Conservation (phyloP, 1,140 invertebrate genomes). For the Heliconius himera region DNA sequence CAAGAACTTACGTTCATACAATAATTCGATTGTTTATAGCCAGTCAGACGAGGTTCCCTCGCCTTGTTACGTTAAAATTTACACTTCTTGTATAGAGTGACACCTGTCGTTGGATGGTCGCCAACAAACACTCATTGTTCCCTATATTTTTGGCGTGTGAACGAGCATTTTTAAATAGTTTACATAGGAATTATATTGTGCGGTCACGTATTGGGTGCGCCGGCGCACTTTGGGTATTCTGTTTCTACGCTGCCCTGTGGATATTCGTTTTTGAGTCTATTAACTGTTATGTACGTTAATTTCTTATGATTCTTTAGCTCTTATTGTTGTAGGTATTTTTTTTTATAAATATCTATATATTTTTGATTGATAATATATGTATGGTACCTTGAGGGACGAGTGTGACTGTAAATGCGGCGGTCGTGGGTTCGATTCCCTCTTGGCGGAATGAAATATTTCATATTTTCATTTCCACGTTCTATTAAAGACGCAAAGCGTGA, state of each 20-base stretch:
- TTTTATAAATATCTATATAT: too few species aligned
- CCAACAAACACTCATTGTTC: constrained; percentile 10
- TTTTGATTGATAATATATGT: too few species aligned
- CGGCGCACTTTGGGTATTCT: background rate
- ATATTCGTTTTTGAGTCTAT: background rate
- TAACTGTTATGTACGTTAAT: too few species aligned
- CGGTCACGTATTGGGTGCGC: background rate
- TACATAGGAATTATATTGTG: background rate
- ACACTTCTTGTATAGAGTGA: background rate
- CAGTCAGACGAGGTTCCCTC: background rate
- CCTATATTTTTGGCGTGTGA: constrained; percentile 10
- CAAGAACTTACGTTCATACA: constrained; percentile 7
- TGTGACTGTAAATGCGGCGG: too few species aligned
- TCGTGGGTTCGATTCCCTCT: too few species aligned
- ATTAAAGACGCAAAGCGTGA: too few species aligned
- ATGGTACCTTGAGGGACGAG: too few species aligned
- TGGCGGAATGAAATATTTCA: too few species aligned
- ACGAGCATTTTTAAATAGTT: constrained; percentile 8
- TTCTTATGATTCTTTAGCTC: too few species aligned
- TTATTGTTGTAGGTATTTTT: too few species aligned
- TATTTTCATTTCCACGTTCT: too few species aligned
- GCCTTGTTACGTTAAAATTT: background rate
- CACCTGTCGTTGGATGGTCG: background rate
- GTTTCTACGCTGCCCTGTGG: background rate
- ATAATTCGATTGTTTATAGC: background rate